Evolutionary conservation across 2,113 vertebrate genomes (phyloP), one percentile per base, ranked within the genome.

Genomic region (Microcebus griseorufus): DNA sequence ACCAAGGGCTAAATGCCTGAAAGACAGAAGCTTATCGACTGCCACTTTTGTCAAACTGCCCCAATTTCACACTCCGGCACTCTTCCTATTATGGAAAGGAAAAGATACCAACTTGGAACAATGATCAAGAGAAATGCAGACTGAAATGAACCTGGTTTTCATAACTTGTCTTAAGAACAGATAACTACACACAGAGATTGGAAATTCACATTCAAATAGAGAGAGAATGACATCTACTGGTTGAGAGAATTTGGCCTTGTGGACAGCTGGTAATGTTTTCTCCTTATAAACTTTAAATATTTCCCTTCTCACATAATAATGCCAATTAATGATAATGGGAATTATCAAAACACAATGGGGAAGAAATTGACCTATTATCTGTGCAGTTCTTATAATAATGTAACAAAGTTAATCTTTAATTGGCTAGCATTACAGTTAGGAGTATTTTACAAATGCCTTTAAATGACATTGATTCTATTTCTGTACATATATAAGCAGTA

Each of bases 141-240:
- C 29, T 58, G 79, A 97, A 98, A 98, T 79, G 25, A 93, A 97
- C 84, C 82, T 75, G 12, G 4, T 92, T 45, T 92, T 94, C 78
- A 79, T 96, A 97, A 83, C 48, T 92, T 95, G 11, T 93, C 86
- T 39, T 92, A 93, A 89, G 79, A 93, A 98, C 53, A 98, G 97
- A 97, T 91, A 97, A 34, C 53, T 89, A 89, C 70, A 87, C 65
- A 88, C 73, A 97, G 51, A 97, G 34, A 80, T 93, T 64, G 90
- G 73, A 72, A 97, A 96, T 62, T 34, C 58, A 72, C 27, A 93
- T 97, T 97, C 90, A 97, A 98, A 96, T 90, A 98, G 98, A 98
- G 97, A 97, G 20, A 98, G 97, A 98, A 98, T 98, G 98, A 98
- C 98, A 98, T 93, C 98, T 99, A 98, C 98, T 99, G 98, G 98